A percentile compares a stretch with the other conserved stretches of the same genome.
Evolutionary conservation across 2,888 invertebrate genomes (phyloP).

Genomic region (Gasteruption jaculator): DNA sequence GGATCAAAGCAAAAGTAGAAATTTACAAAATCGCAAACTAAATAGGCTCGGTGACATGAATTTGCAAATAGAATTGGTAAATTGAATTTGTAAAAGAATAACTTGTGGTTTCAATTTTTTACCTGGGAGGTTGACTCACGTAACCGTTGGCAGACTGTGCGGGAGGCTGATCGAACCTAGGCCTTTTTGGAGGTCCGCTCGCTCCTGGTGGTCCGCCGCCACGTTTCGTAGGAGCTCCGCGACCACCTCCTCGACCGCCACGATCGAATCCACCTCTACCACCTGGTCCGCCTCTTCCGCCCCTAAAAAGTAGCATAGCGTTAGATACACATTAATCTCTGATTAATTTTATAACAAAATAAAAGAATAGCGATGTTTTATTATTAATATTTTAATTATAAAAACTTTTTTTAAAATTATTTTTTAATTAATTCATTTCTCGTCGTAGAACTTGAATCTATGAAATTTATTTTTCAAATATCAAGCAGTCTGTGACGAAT

Average conservation of each 20-base stretch:
- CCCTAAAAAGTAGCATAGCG: constrained; percentile 26
- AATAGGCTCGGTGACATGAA: constrained; percentile 4
- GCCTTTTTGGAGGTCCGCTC: constrained; percentile 59
- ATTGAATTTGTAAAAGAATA: background rate
- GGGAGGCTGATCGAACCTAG: constrained; percentile 47
- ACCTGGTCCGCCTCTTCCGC: constrained; percentile 40
- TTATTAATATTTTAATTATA: background rate
- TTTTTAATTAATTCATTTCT: too few species aligned
- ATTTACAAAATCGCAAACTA: background rate
- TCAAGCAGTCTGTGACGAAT: too few species aligned
- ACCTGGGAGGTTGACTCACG: constrained; percentile 37
- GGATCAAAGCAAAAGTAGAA: constrained; percentile 18
- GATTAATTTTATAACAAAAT: background rate
- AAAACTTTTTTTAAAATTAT: background rate
- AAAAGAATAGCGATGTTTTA: background rate
- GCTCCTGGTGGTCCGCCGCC: constrained; percentile 56
- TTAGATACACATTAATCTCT: too few species aligned
- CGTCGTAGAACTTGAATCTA: too few species aligned
- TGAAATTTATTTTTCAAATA: too few species aligned
- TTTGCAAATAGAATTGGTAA: constrained; percentile 3
- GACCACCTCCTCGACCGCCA: constrained; percentile 51
- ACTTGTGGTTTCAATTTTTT: background rate
- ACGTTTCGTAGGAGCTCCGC: constrained; percentile 48
- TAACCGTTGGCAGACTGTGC: constrained; percentile 46
- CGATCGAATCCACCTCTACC: constrained; percentile 53